Evolutionary conservation across 1,140 invertebrate genomes (phyloP), one percentile per base, ranked within the genome.

Genomic region (Pollicipes pollicipes): DNA sequence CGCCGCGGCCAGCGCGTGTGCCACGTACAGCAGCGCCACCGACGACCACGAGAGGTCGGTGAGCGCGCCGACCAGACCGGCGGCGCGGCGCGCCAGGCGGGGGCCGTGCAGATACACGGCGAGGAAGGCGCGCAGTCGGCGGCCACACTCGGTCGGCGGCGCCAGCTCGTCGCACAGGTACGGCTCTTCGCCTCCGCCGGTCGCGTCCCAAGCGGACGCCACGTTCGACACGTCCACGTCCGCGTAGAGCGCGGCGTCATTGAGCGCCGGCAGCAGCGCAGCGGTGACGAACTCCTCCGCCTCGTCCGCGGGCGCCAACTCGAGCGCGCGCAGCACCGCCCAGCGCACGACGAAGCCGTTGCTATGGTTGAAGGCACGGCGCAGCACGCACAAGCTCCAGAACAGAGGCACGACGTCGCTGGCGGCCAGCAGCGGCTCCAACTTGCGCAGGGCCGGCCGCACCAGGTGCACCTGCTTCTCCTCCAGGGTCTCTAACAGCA

Each of bases 391-490:
- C 6, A 58, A 21, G 21, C 45, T 58, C 45, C 45, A 58, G 45
- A 58, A 58, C 13, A 58, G 45, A 3, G 45, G 45, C 45, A 58
- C 45, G 13, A 58, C 13, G 13, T 6, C 6, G 45, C 13, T 58
- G 45, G 13, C 24, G 45, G 45, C 45, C 45, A 79, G 70, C 35
- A 83, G 74, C 70, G 68, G 76, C 37, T 79, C 72, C 68, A 83
- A 31, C 71, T 79, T 78, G 26, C 72, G 75, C 24, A 86, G 73
- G n/a, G 81, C 77, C 68, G 85, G 85, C 45, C 80, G 76, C 27
- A 85, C 77, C 21, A 86, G 76, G 76, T 86, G 85, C n/a, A 80
- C 81, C 76, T 85, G 85, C 74, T 85, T 84, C 74, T 86, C 85
- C 76, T 86, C 84, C 26, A 85, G 76, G 30, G 79, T 80, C 76